A percentile compares a stretch with the other conserved stretches of the same genome.
These are phyloP conservation scores for Jordanella pulchra DNA, from an alignment of 2,797 vertebrate genomes.

Conservation along the genomic window DNA sequence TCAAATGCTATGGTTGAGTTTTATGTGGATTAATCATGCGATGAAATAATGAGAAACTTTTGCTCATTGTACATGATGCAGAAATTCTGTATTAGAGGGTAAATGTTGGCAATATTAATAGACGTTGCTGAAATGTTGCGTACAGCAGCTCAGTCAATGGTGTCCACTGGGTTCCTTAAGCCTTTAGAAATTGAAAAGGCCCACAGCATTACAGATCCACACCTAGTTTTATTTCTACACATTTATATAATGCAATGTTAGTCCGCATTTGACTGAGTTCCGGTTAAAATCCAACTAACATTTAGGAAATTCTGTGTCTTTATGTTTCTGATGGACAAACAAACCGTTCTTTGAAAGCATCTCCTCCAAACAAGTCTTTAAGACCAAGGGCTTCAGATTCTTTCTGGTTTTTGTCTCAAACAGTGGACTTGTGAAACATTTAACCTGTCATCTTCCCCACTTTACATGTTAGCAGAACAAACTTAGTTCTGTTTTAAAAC, in stretches of 20 bases:
- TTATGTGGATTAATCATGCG: not conserved
- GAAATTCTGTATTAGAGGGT: not conserved
- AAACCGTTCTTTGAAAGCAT: not conserved
- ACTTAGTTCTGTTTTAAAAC: no score
- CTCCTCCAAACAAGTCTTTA: no score
- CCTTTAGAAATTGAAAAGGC: not conserved
- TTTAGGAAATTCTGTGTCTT: not conserved
- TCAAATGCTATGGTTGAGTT: not conserved
- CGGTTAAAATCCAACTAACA: not conserved
- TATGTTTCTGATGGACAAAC: not conserved
- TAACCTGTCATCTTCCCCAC: not conserved
- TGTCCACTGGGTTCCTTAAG: not conserved
- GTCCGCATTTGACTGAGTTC: not conserved
- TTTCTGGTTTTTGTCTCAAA: not conserved
- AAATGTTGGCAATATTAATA: not conserved
- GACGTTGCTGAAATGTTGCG: not conserved
- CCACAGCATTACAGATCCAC: not conserved
- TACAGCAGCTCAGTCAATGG: not conserved
- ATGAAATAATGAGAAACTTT: no score
- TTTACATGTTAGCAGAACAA: no score
- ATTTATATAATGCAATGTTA: not conserved
- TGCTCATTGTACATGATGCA: no score
- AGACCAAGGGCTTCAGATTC: not conserved
- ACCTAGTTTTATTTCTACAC: not conserved
- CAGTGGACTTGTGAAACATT: not conserved